Evolutionary conservation across 2,797 vertebrate genomes (phyloP).

Genomic region (Mycteria americana): DNA sequence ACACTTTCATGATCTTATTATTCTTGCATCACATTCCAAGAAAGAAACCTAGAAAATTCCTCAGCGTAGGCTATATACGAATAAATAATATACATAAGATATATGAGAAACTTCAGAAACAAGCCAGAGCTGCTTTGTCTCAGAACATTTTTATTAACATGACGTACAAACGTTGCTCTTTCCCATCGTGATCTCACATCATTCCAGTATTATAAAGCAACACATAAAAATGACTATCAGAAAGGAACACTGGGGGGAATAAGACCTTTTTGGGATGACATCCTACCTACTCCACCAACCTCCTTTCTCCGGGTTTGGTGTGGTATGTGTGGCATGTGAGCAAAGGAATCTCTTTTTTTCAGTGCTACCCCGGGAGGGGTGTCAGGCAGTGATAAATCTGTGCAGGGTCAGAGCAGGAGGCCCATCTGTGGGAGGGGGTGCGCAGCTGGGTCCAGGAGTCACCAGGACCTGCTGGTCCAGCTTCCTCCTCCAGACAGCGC

Average conservation of each 20-base stretch:
- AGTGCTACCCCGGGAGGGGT: not conserved
- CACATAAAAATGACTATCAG: slow-evolving; percentile 53
- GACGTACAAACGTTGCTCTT: slow-evolving; percentile 12
- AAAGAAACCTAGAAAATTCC: not conserved
- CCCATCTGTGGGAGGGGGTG: not conserved
- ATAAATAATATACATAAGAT: not conserved
- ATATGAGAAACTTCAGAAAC: not conserved
- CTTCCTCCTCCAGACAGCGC: not conserved
- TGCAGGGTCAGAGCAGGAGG: not conserved
- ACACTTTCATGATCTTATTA: not conserved
- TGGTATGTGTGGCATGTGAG: slow-evolving; percentile 5
- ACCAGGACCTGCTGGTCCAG: not conserved
- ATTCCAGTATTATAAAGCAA: slow-evolving; percentile 5
- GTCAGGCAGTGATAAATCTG: slow-evolving; percentile 9
- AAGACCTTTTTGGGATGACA: slow-evolving; percentile 4
- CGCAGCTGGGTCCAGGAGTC: not conserved
- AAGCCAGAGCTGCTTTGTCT: slow-evolving; percentile 8
- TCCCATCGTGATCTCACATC: not conserved
- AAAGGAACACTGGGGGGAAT: not conserved
- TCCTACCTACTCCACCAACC: not conserved
- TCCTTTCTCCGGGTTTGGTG: slow-evolving; percentile 32
- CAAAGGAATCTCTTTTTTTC: not conserved
- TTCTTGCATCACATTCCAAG: not conserved
- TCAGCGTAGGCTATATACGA: not conserved
- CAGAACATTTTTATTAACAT: slow-evolving; percentile 50